Evolutionary conservation across 2,888 invertebrate species (phyloP), one percentile per base, ranked within the genome.

Genomic region (Gastracanthus pulcherrimus): DNA sequence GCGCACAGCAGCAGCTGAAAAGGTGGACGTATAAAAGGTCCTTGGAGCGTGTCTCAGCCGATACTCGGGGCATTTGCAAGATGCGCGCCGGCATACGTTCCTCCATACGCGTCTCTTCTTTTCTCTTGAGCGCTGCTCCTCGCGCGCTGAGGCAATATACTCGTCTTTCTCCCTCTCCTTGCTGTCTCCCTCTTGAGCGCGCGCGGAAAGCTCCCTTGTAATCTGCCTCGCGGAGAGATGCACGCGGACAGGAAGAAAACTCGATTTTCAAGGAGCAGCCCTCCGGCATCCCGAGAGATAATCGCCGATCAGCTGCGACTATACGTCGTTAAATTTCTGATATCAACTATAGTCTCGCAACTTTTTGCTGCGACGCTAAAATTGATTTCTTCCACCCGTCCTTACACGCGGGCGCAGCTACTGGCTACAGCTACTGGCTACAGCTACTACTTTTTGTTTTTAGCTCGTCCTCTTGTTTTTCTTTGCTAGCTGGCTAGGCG

Each of bases 191-290:
- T 19, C 48, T 6, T 48, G 19, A 19, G 19, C 13, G n/a, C 38
- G 16, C 9, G 31, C 36, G 34, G 13, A 31, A 16, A 55, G 41
- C 7, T n/a, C n/a, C 3, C 60, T 11, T 38, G n/a, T 34, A 55
- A 45, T 31, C 7, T 60, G 45, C 67, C 13, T 29, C 16, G 41
- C n/a, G n/a, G n/a, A n/a, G n/a, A n/a, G n/a, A 23, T 38, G 58
- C 55, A 9, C 72, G n/a, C 6, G 45, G 29, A 31, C 31, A 31
- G 58, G 38, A 23, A 60, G 66, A 36, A 71, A 76, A 79, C 71
- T 82, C 71, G 62, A 76, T 82, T 82, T 82, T 74, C 81, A 51
- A 69, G 62, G 51, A 77, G 74, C 69, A 23, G 36, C 41, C 74
- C 74, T 60, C 36, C 38, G 67, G 74, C 69, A 31, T 60, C 76